Evolutionary conservation across 2,888 invertebrate genomes (phyloP).

Genomic region (Elmis aenea): DNA sequence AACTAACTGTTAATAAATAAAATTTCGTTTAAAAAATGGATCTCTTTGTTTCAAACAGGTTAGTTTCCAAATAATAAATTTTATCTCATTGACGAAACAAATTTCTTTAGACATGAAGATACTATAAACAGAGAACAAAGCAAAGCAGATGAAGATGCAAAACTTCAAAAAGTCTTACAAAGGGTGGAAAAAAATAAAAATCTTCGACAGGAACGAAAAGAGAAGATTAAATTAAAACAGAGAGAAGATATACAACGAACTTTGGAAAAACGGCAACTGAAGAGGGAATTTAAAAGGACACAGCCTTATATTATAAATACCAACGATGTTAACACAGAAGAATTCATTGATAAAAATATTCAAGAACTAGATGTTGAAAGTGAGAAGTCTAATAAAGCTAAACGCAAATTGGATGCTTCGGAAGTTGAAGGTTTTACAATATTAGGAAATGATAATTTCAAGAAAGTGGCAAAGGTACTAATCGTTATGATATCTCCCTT

Average conservation of each 20-base stretch:
- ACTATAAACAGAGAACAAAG: conserved; percentile 37
- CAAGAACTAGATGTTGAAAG: conserved; percentile 3
- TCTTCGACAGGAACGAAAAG: conserved; percentile 39
- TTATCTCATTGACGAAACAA: conserved; percentile 4
- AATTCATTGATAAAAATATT: conserved; percentile 26
- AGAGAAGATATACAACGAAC: conserved; percentile 27
- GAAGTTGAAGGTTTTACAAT: conserved; percentile 57
- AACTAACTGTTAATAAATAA: too few relatives aligned
- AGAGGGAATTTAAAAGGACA: conserved; percentile 23
- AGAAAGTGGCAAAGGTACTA: conserved; percentile 53
- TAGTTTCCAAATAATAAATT: conserved; percentile 28
- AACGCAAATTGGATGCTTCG: conserved; percentile 13
- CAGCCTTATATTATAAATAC: conserved; percentile 23
- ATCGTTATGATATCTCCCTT: conserved; percentile 7
- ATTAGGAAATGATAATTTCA: conserved; percentile 60
- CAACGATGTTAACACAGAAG: too few relatives aligned
- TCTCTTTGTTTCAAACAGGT: conserved; percentile 69
- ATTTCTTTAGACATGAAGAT: conserved; percentile 46
- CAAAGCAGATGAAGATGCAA: conserved; percentile 51
- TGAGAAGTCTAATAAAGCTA: background rate
- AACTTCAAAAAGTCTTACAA: conserved; percentile 55
- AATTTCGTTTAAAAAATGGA: conserved; percentile 57
- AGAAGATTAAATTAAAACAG: conserved; percentile 35
- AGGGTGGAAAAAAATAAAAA: conserved; percentile 57
- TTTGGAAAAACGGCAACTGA: conserved; percentile 21